Conservation (phyloP, 2,888 invertebrate genomes). For the Rhopalosiphum nymphaeae region DNA sequence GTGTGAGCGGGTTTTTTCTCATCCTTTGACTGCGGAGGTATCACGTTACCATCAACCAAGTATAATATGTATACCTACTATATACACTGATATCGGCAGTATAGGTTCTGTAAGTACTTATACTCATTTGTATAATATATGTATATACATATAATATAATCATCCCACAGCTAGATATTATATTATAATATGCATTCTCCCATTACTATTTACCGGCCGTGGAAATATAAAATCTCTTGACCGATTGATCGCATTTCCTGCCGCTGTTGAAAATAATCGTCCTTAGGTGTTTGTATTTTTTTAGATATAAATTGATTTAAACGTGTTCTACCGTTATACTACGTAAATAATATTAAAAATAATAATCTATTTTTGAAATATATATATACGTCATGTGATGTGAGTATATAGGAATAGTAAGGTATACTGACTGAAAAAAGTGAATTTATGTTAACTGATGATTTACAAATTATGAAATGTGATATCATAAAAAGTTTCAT, state of each 20-base stretch:
- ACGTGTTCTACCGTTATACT: neutral
- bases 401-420: neutral
- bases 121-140: neutral
- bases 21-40: neutral
- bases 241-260: slow-evolving; percentile 3
- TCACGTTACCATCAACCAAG: neutral
- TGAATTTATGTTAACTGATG: too few species aligned
- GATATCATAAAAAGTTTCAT: too few species aligned
- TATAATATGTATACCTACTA: neutral
- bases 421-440: too few species aligned
- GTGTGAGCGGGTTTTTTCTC: neutral
- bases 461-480: too few species aligned
- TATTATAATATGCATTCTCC: neutral
- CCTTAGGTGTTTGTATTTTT: neutral
- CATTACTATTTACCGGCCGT: neutral
- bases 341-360: neutral
- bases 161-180: neutral
- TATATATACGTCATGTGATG: neutral
- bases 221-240: neutral
- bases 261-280: neutral
- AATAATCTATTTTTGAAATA: neutral
- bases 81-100: neutral
- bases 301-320: neutral
- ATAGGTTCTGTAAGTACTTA: neutral
- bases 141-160: neutral